phyloP scores from a whole-genome alignment of 2,797 vertebrate species.

The Sebastes diaconus region DNA sequence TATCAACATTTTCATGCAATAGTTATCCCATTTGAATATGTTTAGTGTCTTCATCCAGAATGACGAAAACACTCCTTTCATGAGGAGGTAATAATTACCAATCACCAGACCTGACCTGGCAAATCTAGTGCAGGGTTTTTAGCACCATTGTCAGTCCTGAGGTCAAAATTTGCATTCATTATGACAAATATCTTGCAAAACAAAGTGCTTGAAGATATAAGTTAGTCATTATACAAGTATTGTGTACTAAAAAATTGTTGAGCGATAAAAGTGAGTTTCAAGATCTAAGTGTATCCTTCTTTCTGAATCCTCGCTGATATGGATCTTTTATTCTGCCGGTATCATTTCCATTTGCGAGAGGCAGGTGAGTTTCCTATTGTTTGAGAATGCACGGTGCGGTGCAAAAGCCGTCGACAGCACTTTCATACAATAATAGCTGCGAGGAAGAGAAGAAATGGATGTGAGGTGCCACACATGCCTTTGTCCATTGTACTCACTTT shows the following conservation, averaged over 20 bases:
- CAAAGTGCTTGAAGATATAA: neutral
- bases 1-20: neutral
- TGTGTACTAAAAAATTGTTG: neutral
- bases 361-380: slow-evolving; percentile 71
- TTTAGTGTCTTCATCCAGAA: neutral
- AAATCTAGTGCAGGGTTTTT: neutral
- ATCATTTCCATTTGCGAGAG: slow-evolving; percentile 54
- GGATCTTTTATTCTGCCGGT: slow-evolving; percentile 34
- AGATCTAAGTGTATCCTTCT: slow-evolving; percentile 5
- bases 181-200: neutral
- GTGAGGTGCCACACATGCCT: slow-evolving; percentile 75
- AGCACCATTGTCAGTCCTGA: neutral
- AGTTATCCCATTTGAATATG: neutral
- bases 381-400: slow-evolving; percentile 60
- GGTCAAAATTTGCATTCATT: neutral
- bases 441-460: slow-evolving; percentile 73
- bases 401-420: slow-evolving; percentile 81
- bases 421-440: slow-evolving; percentile 82
- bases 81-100: neutral
- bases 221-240: neutral
- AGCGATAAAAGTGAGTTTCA: slow-evolving; percentile 20
- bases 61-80: neutral
- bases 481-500: slow-evolving; percentile 79
- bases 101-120: neutral
- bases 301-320: slow-evolving; percentile 1